Evolutionary conservation across 1,140 invertebrate species (phyloP).

Genomic region (Megalonaias nervosa): DNA sequence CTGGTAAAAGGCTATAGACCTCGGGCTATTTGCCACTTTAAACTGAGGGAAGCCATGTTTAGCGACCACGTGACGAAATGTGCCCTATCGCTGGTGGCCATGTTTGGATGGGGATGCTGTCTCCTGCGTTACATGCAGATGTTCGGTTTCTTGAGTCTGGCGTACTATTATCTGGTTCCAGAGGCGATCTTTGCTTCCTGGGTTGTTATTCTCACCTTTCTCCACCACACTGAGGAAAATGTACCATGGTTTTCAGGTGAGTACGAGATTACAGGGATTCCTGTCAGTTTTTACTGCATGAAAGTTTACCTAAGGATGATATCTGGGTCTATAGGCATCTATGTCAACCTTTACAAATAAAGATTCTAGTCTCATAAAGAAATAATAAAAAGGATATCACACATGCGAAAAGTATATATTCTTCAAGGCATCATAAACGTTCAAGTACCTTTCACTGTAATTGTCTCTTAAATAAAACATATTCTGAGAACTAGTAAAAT

Average conservation of each 20-base stretch:
- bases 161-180: conserved; percentile 70
- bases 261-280: no score
- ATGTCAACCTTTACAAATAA: no score
- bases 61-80: conserved; percentile 48
- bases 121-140: conserved; percentile 46
- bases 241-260: conserved; percentile 69
- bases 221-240: conserved; percentile 70
- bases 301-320: no score
- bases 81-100: conserved; percentile 49
- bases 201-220: conserved; percentile 70
- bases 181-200: conserved; percentile 65
- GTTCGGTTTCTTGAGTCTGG: conserved; percentile 42
- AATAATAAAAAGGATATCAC: no score
- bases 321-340: no score
- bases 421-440: no score
- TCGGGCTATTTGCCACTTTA: conserved; percentile 55
- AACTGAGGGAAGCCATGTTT: conserved; percentile 49
- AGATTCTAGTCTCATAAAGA: no score
- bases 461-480: no score
- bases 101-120: conserved; percentile 52
- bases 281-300: no score
- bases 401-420: no score
- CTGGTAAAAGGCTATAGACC: conserved; percentile 57
- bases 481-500: no score
- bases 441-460: no score